Conservation (phyloP, 2,113 vertebrate genomes). For the Ellobius talpinus region DNA sequence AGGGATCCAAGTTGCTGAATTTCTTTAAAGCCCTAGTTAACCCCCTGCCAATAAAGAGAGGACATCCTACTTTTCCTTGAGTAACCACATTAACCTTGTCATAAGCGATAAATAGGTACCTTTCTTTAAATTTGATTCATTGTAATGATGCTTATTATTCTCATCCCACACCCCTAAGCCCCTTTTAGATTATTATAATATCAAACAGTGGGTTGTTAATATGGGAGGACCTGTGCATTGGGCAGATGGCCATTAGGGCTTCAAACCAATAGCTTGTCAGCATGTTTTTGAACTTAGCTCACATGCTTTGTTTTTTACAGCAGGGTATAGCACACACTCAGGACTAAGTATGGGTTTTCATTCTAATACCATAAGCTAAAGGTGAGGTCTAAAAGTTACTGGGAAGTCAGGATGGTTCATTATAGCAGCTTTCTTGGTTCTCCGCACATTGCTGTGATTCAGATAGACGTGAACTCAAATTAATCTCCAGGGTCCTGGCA, state of each 20-base stretch:
- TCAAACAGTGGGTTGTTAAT: not conserved
- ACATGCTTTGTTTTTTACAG: fast-evolving
- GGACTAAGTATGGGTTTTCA: not conserved
- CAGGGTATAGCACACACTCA: not conserved
- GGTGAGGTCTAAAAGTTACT: not conserved
- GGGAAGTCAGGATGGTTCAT: no score
- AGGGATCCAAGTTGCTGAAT: not conserved
- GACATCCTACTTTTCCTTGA: not conserved
- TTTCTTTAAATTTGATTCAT: not conserved
- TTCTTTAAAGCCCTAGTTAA: not conserved
- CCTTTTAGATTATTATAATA: not conserved
- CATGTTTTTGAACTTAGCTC: not conserved
- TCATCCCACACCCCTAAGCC: no score
- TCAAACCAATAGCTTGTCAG: not conserved
- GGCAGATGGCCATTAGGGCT: not conserved
- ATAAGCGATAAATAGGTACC: not conserved
- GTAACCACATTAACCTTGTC: no score
- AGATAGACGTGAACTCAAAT: not conserved
- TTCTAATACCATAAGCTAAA: not conserved
- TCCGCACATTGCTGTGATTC: not conserved
- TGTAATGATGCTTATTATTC: not conserved
- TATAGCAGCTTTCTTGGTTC: not conserved
- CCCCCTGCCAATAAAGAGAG: not conserved
- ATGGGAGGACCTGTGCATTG: no score
- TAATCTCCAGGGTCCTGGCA: not conserved